Conservation (phyloP, 2,113 vertebrate genomes). For the Pandion haliaetus region DNA sequence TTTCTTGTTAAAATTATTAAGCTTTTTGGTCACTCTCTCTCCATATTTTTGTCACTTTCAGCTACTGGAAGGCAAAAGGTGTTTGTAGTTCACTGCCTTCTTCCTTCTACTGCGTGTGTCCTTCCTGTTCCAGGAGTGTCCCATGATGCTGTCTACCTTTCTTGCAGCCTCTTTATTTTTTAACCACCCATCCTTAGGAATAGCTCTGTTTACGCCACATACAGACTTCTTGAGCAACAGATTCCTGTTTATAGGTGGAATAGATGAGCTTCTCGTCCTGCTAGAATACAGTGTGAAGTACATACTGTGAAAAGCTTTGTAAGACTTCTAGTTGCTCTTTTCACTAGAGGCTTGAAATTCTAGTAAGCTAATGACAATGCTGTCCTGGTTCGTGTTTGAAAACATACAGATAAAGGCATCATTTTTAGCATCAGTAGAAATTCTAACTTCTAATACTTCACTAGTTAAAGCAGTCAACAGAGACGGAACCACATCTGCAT, state of each 20-base stretch:
- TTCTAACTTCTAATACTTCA: not conserved
- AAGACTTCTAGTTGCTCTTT: not conserved
- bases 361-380: not conserved
- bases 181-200: not conserved
- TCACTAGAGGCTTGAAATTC: not conserved
- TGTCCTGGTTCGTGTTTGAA: not conserved
- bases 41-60: not conserved
- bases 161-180: not conserved
- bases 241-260: not conserved
- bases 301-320: not conserved
- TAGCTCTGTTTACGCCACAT: not conserved
- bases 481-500: not conserved
- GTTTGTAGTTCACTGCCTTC: not conserved
- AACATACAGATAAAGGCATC: not conserved
- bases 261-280: not conserved
- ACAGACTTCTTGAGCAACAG: not conserved
- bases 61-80: not conserved
- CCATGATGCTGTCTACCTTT: not conserved
- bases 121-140: not conserved
- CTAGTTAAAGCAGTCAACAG: not conserved
- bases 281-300: not conserved
- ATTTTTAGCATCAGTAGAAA: not conserved
- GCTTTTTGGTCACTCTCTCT: not conserved
- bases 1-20: not conserved
- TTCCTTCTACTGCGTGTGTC: not conserved